Percentiles rank a stretch among this genome's conserved stretches.
Evolutionary conservation across 2,113 vertebrate genomes (phyloP).

Genomic region (Dromas ardeola): DNA sequence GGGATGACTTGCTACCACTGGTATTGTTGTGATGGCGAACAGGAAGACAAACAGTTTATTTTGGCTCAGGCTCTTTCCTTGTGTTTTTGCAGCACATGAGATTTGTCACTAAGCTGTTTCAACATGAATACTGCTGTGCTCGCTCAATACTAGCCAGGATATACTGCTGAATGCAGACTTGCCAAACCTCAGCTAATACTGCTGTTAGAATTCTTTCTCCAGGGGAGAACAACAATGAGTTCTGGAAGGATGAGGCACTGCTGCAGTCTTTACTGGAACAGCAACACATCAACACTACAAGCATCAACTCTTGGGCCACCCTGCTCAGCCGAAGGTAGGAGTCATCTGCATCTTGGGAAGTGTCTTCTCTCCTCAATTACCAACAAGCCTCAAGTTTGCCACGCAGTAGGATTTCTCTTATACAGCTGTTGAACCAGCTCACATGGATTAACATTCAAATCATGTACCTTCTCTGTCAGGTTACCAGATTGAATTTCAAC

Average conservation of each 20-base stretch:
- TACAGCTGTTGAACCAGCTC: background rate
- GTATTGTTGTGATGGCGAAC: background rate
- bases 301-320: background rate
- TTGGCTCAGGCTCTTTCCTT: background rate
- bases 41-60: background rate
- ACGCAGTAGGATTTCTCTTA: background rate
- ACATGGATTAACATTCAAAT: background rate
- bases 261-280: background rate
- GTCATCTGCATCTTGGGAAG: background rate
- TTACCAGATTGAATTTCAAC: background rate
- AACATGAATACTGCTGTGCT: background rate
- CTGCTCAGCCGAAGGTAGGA: background rate
- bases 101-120: slow-evolving; percentile 4
- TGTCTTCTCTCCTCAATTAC: background rate
- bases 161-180: background rate
- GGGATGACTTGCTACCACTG: background rate
- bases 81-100: background rate
- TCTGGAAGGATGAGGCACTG: background rate
- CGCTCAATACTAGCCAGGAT: background rate
- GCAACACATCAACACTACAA: background rate
- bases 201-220: background rate
- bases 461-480: background rate
- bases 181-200: background rate
- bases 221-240: background rate
- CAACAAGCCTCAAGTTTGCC: background rate